A percentile compares a stretch with the other conserved stretches of the same genome.
Evolutionary conservation across 2,797 vertebrate genomes (phyloP).

Genomic region (Pagetopsis macropterus): DNA sequence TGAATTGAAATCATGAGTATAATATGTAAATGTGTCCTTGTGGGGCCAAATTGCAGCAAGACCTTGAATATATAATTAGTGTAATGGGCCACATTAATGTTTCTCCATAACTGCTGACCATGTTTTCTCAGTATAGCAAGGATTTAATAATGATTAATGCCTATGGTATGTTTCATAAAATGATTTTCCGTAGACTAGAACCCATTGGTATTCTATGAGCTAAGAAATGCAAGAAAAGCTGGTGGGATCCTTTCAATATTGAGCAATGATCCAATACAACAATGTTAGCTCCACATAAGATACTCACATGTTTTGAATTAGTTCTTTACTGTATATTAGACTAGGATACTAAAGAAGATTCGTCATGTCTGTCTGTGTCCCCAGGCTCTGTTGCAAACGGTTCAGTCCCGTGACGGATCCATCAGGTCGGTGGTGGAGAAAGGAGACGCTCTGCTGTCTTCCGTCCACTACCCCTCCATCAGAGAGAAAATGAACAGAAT

Average conservation of each 20-base stretch:
- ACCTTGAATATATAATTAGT: conserved; percentile 39
- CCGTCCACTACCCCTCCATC: conserved; percentile 86
- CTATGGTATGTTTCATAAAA: not conserved
- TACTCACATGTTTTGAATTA: not conserved
- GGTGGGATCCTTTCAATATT: not conserved
- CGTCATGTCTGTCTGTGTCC: conserved; percentile 23
- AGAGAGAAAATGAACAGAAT: conserved; percentile 88
- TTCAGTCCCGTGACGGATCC: conserved; percentile 91
- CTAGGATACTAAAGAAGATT: not conserved
- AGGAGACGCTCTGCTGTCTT: conserved; percentile 86
- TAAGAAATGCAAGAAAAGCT: not conserved
- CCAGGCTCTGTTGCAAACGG: conserved; percentile 90
- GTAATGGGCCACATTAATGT: conserved; percentile 42
- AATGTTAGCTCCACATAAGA: not conserved
- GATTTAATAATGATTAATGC: conserved; percentile 3
- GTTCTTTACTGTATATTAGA: not conserved
- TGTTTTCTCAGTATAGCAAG: conserved; percentile 9
- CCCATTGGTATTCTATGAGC: not conserved
- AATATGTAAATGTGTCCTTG: conserved; percentile 25
- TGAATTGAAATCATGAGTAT: not conserved
- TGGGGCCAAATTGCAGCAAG: conserved; percentile 16
- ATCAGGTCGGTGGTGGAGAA: conserved; percentile 92
- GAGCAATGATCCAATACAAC: not conserved
- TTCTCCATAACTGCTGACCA: conserved; percentile 34
- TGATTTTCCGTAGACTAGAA: not conserved